Percentiles rank a stretch among this genome's conserved stretches.
phyloP scores from a whole-genome alignment of 2,888 invertebrate species.

The Galerucella pusilla region DNA sequence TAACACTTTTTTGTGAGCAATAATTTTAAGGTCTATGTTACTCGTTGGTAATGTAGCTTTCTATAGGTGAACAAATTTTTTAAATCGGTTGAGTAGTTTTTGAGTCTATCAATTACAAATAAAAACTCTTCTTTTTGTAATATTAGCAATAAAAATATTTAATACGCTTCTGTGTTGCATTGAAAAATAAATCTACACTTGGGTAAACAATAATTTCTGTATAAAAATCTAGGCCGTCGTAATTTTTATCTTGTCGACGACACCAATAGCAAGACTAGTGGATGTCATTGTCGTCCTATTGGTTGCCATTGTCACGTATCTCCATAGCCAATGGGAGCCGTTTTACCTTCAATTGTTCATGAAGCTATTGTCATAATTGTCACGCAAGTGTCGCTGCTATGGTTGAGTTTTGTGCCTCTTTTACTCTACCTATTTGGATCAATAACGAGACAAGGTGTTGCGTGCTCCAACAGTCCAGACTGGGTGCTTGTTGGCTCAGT shows the following conservation, averaged over 20 bases:
- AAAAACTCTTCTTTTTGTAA: too few relatives aligned
- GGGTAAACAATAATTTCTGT: not conserved
- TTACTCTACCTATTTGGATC: conserved; percentile 4
- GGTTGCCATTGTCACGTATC: conserved; percentile 60
- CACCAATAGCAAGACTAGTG: conserved; percentile 45
- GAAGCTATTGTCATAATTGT: conserved; percentile 60
- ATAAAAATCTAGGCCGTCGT: conserved; percentile 23
- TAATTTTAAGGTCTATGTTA: too few relatives aligned
- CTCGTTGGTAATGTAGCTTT: too few relatives aligned
- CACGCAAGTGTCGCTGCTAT: conserved; percentile 56
- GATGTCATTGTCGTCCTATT: conserved; percentile 54
- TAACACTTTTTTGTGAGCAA: too few relatives aligned
- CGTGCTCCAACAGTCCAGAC: not conserved
- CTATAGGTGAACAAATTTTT: too few relatives aligned
- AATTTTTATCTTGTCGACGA: conserved; percentile 42
- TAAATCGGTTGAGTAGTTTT: too few relatives aligned
- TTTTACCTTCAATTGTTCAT: conserved; percentile 57
- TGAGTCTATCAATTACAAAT: too few relatives aligned
- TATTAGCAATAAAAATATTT: not conserved
- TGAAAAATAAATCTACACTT: not conserved
- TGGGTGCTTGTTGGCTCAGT: not conserved
- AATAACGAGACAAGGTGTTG: not conserved
- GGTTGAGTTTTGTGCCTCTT: conserved; percentile 19
- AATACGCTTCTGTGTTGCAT: not conserved
- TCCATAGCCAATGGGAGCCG: conserved; percentile 55